Percentiles rank a stretch among this genome's conserved stretches.
phyloP scores from a whole-genome alignment of 2,113 vertebrate species.

The Macroglossus sobrinus region DNA sequence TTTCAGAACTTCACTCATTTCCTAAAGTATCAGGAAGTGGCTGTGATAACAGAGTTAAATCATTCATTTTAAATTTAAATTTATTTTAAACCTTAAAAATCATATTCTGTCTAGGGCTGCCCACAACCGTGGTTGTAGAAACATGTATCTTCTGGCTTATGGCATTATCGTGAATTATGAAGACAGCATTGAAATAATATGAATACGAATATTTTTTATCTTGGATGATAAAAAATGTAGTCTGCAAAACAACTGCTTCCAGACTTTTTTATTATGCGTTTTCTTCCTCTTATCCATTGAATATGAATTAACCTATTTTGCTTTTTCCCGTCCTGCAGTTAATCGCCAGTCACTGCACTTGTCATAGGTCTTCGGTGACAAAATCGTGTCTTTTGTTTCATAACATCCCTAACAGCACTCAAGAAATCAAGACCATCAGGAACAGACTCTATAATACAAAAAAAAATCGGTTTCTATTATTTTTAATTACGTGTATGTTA shows the following conservation, averaged over 20 bases:
- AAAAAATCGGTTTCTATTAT: background rate
- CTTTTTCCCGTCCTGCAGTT: background rate
- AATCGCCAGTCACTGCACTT: background rate
- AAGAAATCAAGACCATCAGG: background rate
- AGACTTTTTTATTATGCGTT: background rate
- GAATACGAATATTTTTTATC: background rate
- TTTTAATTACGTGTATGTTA: background rate
- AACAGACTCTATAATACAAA: background rate
- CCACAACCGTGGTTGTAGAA: background rate
- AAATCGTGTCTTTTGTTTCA: background rate
- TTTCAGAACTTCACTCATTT: background rate
- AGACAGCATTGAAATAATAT: background rate
- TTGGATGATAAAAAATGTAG: background rate
- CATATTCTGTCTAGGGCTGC: background rate
- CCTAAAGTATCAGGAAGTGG: background rate
- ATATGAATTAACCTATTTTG: background rate
- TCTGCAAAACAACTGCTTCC: background rate
- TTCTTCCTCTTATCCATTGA: background rate
- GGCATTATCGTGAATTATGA: background rate
- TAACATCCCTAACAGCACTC: background rate
- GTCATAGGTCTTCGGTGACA: background rate
- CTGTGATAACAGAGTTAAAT: background rate
- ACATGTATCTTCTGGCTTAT: background rate
- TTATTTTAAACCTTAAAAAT: background rate
- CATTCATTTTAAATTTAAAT: background rate